Evolutionary conservation across 2,888 invertebrate genomes (phyloP).

Genomic region (Trachelus iudaicus): DNA sequence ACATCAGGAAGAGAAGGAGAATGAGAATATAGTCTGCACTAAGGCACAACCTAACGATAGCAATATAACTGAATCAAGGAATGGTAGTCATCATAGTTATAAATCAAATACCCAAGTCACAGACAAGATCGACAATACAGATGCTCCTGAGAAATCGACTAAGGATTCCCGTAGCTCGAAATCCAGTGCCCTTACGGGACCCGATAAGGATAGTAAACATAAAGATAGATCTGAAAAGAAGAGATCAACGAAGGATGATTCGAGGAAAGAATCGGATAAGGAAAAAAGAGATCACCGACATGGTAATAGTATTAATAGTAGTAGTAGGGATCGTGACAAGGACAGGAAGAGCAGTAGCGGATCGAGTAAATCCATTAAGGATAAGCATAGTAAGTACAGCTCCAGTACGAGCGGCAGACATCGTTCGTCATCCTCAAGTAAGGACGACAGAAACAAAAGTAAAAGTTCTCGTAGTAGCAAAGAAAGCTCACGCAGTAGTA

Average conservation of each 20-base stretch:
- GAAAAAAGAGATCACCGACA: constrained; percentile 28
- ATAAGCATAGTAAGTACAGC: constrained; percentile 41
- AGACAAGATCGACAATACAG: background rate
- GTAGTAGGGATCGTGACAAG: constrained; percentile 27
- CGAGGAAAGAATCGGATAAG: constrained; percentile 28
- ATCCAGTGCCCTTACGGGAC: background rate
- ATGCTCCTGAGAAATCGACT: background rate
- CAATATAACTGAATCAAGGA: background rate
- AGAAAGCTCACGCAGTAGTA: constrained; percentile 21
- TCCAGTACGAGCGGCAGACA: constrained; percentile 41
- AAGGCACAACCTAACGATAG: background rate
- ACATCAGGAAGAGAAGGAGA: constrained; percentile 30
- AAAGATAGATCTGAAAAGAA: background rate
- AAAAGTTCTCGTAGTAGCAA: constrained; percentile 32
- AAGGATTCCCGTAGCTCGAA: background rate
- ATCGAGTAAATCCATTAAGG: constrained; percentile 56
- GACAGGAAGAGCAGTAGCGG: constrained; percentile 32
- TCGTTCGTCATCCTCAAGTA: constrained; percentile 43
- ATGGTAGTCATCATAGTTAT: background rate
- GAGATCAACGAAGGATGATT: background rate
- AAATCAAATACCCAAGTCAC: background rate
- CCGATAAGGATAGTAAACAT: background rate
- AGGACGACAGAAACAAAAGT: constrained; percentile 38
- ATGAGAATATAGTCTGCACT: constrained; percentile 14
- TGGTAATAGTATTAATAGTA: constrained; percentile 21